A percentile compares a stretch with the other conserved stretches of the same genome.
phyloP scores from a whole-genome alignment of 2,888 invertebrate species.

The Cephus pulcher region DNA sequence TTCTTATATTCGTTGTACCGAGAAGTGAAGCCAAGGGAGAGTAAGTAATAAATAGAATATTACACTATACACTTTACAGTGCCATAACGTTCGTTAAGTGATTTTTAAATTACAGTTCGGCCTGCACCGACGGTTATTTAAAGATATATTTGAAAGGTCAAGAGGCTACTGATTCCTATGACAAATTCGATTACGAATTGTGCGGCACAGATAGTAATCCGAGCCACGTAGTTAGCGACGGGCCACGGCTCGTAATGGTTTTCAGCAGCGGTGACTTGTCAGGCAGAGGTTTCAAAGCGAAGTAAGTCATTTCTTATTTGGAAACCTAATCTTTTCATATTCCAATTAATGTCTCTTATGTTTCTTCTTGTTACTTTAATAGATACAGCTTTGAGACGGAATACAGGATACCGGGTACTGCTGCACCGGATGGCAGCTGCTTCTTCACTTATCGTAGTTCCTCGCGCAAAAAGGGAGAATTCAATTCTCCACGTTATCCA shows the following conservation, averaged over 20 bases:
- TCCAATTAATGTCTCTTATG: not conserved
- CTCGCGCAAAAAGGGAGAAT: conserved; percentile 88
- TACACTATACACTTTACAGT: not conserved
- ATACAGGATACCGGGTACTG: conserved; percentile 94
- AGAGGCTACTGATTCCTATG: conserved; percentile 91
- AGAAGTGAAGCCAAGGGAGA: conserved; percentile 83
- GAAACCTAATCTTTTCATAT: not conserved
- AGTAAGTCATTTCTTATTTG: conserved; percentile 62
- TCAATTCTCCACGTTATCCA: conserved; percentile 96
- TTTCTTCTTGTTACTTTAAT: conserved; percentile 20
- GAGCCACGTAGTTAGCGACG: conserved; percentile 87
- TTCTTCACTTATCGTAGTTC: conserved; percentile 91
- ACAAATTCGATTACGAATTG: conserved; percentile 92
- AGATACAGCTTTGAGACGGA: conserved; percentile 75
- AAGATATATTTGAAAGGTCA: conserved; percentile 93
- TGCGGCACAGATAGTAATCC: conserved; percentile 86
- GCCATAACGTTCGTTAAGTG: not conserved
- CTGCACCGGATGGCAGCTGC: conserved; percentile 91
- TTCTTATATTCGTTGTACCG: conserved; percentile 91
- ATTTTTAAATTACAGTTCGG: conserved; percentile 63
- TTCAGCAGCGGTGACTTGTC: conserved; percentile 93
- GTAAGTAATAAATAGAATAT: conserved; percentile 70
- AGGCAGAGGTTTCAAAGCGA: conserved; percentile 92
- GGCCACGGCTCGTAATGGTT: conserved; percentile 93
- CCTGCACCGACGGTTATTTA: conserved; percentile 89